Evolutionary conservation across 1,140 invertebrate genomes (phyloP).

Genomic region (Aethina tumida): DNA sequence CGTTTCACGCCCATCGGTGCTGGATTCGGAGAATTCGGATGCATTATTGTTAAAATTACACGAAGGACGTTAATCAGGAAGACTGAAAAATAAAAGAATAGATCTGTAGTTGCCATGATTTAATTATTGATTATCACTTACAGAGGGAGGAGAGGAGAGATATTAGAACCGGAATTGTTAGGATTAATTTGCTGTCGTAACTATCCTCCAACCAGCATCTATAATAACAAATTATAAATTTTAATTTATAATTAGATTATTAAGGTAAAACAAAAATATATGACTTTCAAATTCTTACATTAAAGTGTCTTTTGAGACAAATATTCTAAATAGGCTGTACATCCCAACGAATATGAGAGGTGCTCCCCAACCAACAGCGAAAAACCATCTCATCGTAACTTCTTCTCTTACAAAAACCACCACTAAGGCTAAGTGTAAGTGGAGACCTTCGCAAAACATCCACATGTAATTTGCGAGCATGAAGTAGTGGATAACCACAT

Average conservation of each 20-base stretch:
- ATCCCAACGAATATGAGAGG: slow-evolving; percentile 51
- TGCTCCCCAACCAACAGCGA: slow-evolving; percentile 67
- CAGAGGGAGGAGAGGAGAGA: too few relatives aligned
- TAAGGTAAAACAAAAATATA: too few relatives aligned
- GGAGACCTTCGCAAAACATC: slow-evolving; percentile 86
- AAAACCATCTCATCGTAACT: slow-evolving; percentile 60
- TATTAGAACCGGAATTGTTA: too few relatives aligned
- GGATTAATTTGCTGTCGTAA: too few relatives aligned
- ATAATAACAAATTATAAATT: too few relatives aligned
- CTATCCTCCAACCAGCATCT: too few relatives aligned
- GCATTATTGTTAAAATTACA: slow-evolving; percentile 70
- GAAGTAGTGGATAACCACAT: slow-evolving; percentile 74
- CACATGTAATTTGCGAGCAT: slow-evolving; percentile 84
- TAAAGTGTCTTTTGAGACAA: slow-evolving; percentile 43
- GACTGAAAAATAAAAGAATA: slow-evolving; percentile 47
- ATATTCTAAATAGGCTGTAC: slow-evolving; percentile 50
- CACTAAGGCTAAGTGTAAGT: slow-evolving; percentile 77
- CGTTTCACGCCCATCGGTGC: slow-evolving; percentile 39
- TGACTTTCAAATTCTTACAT: slow-evolving; percentile 57
- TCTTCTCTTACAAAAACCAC: slow-evolving; percentile 49
- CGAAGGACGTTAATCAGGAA: slow-evolving; percentile 80
- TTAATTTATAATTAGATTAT: too few relatives aligned
- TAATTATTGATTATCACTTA: too few relatives aligned
- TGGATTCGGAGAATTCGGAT: slow-evolving; percentile 51
- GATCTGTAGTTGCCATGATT: too few relatives aligned